phyloP scores from a whole-genome alignment of 2,797 vertebrate species.

The Lophotriccus pileatus region DNA sequence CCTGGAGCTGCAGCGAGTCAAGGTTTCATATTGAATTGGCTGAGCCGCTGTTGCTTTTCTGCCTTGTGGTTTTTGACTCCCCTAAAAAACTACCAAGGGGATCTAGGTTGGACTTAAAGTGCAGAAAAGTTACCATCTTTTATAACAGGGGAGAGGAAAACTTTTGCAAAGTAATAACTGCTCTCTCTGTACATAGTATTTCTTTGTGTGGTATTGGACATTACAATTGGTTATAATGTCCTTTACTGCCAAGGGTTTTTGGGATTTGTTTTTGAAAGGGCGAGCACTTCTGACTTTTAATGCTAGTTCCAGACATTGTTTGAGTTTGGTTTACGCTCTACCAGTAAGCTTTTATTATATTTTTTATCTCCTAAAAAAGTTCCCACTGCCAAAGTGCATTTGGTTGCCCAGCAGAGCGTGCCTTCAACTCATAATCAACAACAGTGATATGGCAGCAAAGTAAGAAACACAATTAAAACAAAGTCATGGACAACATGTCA shows the following conservation, averaged over 20 bases:
- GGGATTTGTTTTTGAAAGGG: background rate
- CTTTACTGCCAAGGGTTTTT: background rate
- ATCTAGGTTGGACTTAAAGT: background rate
- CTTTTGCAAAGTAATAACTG: background rate
- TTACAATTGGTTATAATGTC: background rate
- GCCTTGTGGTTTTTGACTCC: background rate
- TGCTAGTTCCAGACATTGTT: slow-evolving; percentile 36
- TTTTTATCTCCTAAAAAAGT: background rate
- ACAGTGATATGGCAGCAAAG: background rate
- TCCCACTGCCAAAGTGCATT: background rate
- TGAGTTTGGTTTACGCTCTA: background rate
- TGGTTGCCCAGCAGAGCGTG: background rate
- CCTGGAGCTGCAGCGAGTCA: slow-evolving; percentile 22
- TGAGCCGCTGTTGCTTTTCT: background rate
- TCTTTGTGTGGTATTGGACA: background rate
- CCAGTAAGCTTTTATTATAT: background rate
- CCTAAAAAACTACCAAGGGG: background rate
- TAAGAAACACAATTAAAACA: background rate
- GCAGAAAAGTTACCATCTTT: slow-evolving; percentile 3
- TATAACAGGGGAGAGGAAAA: background rate
- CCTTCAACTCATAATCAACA: background rate
- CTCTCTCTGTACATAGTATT: background rate
- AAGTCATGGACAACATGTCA: background rate
- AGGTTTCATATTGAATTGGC: background rate
- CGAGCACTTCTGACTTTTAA: slow-evolving; percentile 20